These are phyloP conservation scores for Stenodema calcarata DNA, from an alignment of 2,888 invertebrate genomes.

Conservation along the genomic window DNA sequence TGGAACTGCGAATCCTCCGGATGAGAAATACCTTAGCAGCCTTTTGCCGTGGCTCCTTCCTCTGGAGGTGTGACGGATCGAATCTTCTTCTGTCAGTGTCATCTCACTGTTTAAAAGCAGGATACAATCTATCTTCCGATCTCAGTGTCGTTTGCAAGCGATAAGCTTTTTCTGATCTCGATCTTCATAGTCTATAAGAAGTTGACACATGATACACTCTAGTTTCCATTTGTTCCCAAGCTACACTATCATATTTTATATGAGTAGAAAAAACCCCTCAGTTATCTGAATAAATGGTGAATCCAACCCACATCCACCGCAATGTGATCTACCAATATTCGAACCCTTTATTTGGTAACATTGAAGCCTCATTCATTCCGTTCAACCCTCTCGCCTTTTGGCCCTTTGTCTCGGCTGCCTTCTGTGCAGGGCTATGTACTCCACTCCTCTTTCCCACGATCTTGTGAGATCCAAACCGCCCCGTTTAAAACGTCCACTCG, in stretches of 20 bases:
- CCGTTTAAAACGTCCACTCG: not conserved
- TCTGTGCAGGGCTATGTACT: not conserved
- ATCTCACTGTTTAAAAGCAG: too few relatives aligned
- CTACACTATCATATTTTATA: too few relatives aligned
- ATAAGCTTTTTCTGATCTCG: too few relatives aligned
- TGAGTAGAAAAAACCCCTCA: too few relatives aligned
- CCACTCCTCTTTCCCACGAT: conserved; percentile 3
- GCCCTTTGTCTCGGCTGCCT: not conserved
- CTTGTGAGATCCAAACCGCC: not conserved
- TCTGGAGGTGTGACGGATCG: too few relatives aligned
- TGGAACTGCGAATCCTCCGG: not conserved
- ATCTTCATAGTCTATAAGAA: too few relatives aligned
- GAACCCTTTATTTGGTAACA: not conserved
- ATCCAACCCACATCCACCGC: not conserved
- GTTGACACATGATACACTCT: too few relatives aligned
- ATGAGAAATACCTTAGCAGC: not conserved
- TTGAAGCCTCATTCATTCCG: not conserved
- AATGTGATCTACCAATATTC: not conserved
- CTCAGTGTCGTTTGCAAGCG: too few relatives aligned
- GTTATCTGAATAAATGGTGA: not conserved
- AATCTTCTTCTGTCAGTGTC: too few relatives aligned
- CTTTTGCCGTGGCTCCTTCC: not conserved
- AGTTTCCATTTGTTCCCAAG: too few relatives aligned
- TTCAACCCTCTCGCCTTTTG: not conserved
- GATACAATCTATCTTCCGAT: too few relatives aligned